Base-by-base conservation (phyloP, 2,113 vertebrate genomes). In the Cygnus buccinator region DNA sequence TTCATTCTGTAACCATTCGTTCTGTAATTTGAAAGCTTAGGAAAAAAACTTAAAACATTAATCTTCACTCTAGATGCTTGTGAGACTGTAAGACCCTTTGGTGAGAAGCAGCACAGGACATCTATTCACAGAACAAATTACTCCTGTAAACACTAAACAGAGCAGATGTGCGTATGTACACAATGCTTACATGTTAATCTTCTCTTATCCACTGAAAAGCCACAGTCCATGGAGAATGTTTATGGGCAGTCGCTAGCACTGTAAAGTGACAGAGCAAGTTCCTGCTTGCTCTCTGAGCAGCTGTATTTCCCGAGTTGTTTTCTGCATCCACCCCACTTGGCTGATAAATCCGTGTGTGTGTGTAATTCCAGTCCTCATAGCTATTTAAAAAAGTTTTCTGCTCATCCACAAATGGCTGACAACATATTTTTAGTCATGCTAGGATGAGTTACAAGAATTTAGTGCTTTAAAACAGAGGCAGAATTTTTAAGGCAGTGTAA, bases 281-380 rank as follows among this genome's bases (percentile, higher is more conserved):
- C 54, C 73, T 84, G 46, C 80, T 71, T 75, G 52, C 46, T 37
- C 41, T 90, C 63, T 81, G 65, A 81, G 21, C 39, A 0, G 0
- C 3, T 17, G 17, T 50, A 81, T 19, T 37, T 67, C 13, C 26
- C 48, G 31, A 67, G 33, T 6, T 48, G n/a, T 85, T 89, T 89
- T 46, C 83, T 72, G 41, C 29, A 43, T 25, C 43, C 25, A 26
- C 39, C 44, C 15, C 10, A 50, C 35, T 5, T 75, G 59, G 33
- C 35, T 54, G 46, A 61, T 10, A 37, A 78, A 55, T 37, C 35
- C 35, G 35, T 35, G 35, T 35, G 13, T 2, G 87, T 65, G 13
- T 26, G 50, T 44, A 50, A 41, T 37, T 67, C 25, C 41, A 59
- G n/a, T 48, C 52, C 68, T 84, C 0, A 0, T 1, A 83, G 54